Evolutionary conservation across 2,888 invertebrate genomes (phyloP).

Genomic region (Nephrotoma guestfalica): DNA sequence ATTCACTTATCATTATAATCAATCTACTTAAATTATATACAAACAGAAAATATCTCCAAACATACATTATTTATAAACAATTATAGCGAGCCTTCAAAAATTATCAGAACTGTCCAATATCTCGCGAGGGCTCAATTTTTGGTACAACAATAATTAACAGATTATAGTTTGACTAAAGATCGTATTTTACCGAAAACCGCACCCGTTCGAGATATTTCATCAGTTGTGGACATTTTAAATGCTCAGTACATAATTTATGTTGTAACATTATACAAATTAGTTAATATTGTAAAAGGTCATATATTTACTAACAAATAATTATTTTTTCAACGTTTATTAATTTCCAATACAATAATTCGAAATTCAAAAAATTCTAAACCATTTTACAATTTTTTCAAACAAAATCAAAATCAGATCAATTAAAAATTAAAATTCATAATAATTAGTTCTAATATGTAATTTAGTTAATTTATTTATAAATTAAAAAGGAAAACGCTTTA

Average conservation of each 20-base stretch:
- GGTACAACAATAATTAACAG: too few species aligned
- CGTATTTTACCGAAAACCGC: too few species aligned
- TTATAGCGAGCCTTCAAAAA: too few species aligned
- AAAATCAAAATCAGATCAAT: not conserved
- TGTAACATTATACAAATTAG: not conserved
- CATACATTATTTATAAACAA: not conserved
- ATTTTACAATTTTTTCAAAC: not conserved
- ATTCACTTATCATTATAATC: not conserved
- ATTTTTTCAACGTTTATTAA: not conserved
- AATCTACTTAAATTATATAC: not conserved
- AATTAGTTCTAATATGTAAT: not conserved
- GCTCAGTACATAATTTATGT: not conserved
- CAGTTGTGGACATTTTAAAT: too few species aligned
- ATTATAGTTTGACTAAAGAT: too few species aligned
- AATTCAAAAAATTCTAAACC: not conserved
- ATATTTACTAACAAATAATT: not conserved
- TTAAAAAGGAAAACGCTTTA: not conserved
- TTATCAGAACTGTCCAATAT: too few species aligned
- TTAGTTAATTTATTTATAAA: not conserved
- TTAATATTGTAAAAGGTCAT: not conserved
- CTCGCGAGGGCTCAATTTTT: too few species aligned
- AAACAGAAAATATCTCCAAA: not conserved
- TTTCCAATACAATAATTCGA: not conserved
- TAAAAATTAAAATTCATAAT: not conserved
- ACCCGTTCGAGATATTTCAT: too few species aligned